Evolutionary conservation across 2,113 vertebrate genomes (phyloP), one percentile per base, ranked within the genome.

Genomic region (Phalacrocorax pelagicus): DNA sequence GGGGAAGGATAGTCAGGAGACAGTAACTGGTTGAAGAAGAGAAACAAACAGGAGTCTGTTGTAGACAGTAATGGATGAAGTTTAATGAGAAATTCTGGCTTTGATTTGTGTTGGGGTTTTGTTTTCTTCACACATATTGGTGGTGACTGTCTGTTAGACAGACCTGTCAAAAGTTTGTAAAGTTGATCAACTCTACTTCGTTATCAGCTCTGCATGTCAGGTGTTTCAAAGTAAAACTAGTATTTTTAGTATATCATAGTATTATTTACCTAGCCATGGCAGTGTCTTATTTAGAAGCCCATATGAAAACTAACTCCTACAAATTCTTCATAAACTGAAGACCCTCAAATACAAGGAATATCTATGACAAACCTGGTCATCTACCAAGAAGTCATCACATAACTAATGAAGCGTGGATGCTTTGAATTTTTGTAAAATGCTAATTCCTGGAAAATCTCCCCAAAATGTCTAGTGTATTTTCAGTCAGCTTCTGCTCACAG

Each of bases 101-200:
- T 89, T 67, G 36, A 46, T 82, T 86, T 83, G 5, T 57, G 10
- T 70, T 49, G 24, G 12, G 9, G 24, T 16, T 42, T 80, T 65
- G 6, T 55, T 71, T 49, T 90, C 10, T 73, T 77, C 34, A 40
- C 23, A 5, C 0, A 0, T n/a, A 32, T 23, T 38, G 44, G 12
- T 59, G 47, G 20, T 82, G 52, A 54, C 49, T 79, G 3, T 52
- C 24, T 78, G 2, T 67, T 78, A 29, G 42, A 24, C n/a, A 86
- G 24, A 46, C 8, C 13, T 83, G 29, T 84, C 52, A 66, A 70
- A 87, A 26, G 36, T 85, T 49, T 24, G 2, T n/a, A 3, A 86
- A 77, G 46, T 38, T 59, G 9, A 34, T 81, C 29, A 49, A 18
- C 49, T 65, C 70, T 67, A 0, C 79, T 78, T 85, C 34, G 13